Base-by-base conservation (phyloP, 2,888 invertebrate species). In the Orthosia incerta region DNA sequence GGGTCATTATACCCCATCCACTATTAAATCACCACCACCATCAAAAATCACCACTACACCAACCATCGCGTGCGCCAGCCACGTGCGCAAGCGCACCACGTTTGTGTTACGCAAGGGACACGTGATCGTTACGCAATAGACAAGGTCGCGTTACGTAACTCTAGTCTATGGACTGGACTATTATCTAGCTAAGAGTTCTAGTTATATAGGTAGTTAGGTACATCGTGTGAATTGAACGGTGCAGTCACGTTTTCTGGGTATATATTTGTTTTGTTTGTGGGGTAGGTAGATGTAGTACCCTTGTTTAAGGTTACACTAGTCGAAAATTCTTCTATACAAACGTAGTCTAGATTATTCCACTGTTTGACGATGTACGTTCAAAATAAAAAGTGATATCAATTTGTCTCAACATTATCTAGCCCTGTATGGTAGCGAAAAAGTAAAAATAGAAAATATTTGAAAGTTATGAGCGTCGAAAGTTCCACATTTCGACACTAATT, bases 131-230 rank as follows among this genome's bases (percentile, higher is more conserved):
- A 86, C 88, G 88, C 84, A 91, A 90, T 74, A 67, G 74, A 64
- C 89, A 92, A 92, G 93, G 92, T 88, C 88, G 73, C 1, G 61
- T 93, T 93, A 91, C 89, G 89, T 91, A 93, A 93, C 71, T 12
- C 65, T 51, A 64, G 81, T 84, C 80, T 68, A 71, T 79, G 67
- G 66, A 66, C 80, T 77, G 55, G 61, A 55, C 76, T 80, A 86
- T 83, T 79, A 75, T 83, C 79, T 76, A 80, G 82, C 16, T 18
- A 72, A 74, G 48, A 15, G 45, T 60, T 60, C 20, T 18, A 68
- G 20, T 13, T 50, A 20, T 64, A 45, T 70, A 74, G 50, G 16
- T 20, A 64, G 16, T 1, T 67, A 50, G 59, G 57, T 60, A 59
- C 23, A 48, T 51, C 31, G 56, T 53, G 66, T 60, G 62, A 66